Base-by-base conservation (phyloP, 2,797 vertebrate species). In the Antennarius maculatus region DNA sequence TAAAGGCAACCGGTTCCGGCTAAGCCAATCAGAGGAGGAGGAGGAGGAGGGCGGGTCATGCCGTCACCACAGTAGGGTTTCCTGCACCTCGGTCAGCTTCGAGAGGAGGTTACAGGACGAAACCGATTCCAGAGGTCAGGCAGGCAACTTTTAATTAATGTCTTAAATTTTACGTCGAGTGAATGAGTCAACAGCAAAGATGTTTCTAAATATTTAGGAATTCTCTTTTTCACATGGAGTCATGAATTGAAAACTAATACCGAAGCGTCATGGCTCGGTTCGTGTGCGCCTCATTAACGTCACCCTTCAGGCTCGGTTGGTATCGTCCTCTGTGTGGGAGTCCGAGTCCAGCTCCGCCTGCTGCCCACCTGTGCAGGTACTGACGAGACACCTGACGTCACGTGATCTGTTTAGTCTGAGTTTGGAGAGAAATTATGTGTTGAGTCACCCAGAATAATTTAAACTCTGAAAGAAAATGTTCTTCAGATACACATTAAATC, bases 321-420 rank as follows among this genome's bases (percentile, higher is more conserved):
- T 55, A 15, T 64, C 76, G 65, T 51, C 63, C 47, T 18, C 42
- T 83, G 66, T 59, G 68, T 23, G 69, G 72, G 45, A 75, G 45
- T 42, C 12, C 54, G 31, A 49, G 56, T 77, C 27, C 61, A 63
- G 58, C n/a, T 77, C 50, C n/a, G 54, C 46, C 28, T 56, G 54
- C 61, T 60, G 67, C 72, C 56, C 65, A 71, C 65, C 17, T 47
- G 27, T 58, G 51, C 83, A 87, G 88, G 86, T 86, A 80, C 5
- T 23, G 9, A 10, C 9, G 7, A 42, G 39, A 10, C 39, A 8
- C 9, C 5, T 34, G 31, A 34, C 8, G 5, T 39, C 37, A 39
- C 37, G 6, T 39, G 37, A 8, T 11, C 37, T 10, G 37, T 39
- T 39, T 39, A 8, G 1, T 11, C 37, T 8, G 10, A 10, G 37